Base-by-base conservation (phyloP, 2,113 vertebrate species). In the Ancistrus triradiatus region DNA sequence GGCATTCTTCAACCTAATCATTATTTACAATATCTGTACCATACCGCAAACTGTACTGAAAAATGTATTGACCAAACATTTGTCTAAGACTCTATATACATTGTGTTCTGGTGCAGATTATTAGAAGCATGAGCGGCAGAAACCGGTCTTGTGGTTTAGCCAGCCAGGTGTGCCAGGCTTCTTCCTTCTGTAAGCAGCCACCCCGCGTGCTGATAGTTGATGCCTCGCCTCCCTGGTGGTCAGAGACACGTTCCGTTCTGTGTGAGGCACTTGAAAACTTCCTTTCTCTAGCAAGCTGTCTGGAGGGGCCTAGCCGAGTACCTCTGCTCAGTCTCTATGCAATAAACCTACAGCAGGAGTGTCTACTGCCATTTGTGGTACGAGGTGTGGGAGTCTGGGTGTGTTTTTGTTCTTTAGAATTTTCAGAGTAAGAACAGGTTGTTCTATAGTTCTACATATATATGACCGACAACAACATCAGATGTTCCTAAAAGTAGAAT, bases 291-390 rank as follows among this genome's bases (percentile, higher is more conserved):
- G 86, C 88, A 0, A 90, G 90, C 68, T 85, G 84, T 22, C 74
- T 95, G 83, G 75, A 87, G 2, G 93, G 91, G 11, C 91, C 92
- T 37, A 87, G 80, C 57, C 86, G 93, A 0, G 71, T 97, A 53
- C 91, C 92, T 0, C 80, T 93, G 3, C 88, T 98, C 61, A 93
- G 93, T 69, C 74, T 97, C 58, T 98, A 93, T 0, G 74, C 90
- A 63, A 78, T 93, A 49, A 91, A 90, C 75, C 80, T 72, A 64
- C 91, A 90, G 59, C 91, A 88, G 17, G 94, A 96, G 63, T 98
- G 95, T 63, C 81, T 98, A 14, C 84, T 98, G 55, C 95, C 95
- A 33, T 91, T 97, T 74, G 88, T 90, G 88, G 95, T 98, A n/a
- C 66, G 70, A 52, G 19, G n/a, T n/a, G n/a, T n/a, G n/a, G n/a